phyloP scores from a whole-genome alignment of 2,888 invertebrate species.

The Horisme vitalbata region DNA sequence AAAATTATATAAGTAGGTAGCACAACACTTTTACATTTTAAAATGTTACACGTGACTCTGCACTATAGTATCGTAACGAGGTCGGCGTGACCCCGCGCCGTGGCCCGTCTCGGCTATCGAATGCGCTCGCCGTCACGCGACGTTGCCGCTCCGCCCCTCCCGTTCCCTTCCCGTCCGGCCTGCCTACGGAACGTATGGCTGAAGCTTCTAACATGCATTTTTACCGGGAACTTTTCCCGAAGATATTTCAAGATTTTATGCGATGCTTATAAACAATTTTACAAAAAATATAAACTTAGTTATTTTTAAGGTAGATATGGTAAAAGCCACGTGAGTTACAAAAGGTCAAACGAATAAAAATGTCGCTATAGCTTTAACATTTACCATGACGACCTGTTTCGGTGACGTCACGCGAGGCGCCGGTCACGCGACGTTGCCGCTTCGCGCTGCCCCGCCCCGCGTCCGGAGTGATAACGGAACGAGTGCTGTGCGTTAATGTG shows the following conservation, averaged over 20 bases:
- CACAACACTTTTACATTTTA: background rate
- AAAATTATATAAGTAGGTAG: too few relatives aligned
- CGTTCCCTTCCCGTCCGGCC: slow-evolving; percentile 8
- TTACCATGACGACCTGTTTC: background rate
- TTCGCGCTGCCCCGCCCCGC: slow-evolving; percentile 30
- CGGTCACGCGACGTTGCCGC: slow-evolving; percentile 43
- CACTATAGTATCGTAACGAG: background rate
- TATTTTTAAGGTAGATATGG: too few relatives aligned
- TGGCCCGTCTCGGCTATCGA: slow-evolving; percentile 3
- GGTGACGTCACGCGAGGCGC: slow-evolving; percentile 17
- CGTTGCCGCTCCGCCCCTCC: slow-evolving; percentile 40
- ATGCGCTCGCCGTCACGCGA: slow-evolving; percentile 23
- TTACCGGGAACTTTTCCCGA: background rate
- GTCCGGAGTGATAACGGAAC: slow-evolving; percentile 21
- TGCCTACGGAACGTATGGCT: slow-evolving; percentile 11
- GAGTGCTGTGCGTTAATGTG: slow-evolving; percentile 6
- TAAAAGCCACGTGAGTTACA: too few relatives aligned
- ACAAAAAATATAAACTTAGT: too few relatives aligned
- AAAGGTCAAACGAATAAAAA: too few relatives aligned
- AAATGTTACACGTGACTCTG: background rate
- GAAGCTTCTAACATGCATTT: background rate
- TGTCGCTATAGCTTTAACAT: too few relatives aligned
- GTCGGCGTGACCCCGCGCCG: slow-evolving; percentile 17
- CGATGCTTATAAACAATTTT: too few relatives aligned
- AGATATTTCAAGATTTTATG: too few relatives aligned